Base-by-base conservation (phyloP, 2,888 invertebrate genomes). In the Loripinus fragilis region DNA sequence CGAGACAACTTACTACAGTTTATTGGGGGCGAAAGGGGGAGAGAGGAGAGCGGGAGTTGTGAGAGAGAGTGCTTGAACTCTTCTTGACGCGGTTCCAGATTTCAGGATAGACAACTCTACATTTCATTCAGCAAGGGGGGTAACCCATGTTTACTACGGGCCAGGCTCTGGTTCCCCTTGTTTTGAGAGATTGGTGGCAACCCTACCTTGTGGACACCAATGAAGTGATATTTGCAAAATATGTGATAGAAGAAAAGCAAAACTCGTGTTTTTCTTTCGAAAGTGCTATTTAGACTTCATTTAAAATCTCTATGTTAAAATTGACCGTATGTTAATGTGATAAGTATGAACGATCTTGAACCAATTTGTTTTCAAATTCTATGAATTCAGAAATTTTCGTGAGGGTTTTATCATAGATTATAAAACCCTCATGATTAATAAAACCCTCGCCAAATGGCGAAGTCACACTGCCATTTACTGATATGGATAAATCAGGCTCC, bases 51-150 rank as follows among this genome's bases (percentile, higher is more conserved):
- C 23, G 52, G 25, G 52, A 25, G 52, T 25, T 8, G 23, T 23
- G 52, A 25, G 52, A 52, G 52, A n/a, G 52, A 52, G 52, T 52
- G 52, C 12, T n/a, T 7, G 15, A 52, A 52, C 52, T 52, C 52
- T 52, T 52, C 52, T 52, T 52, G 20, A 52, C 23, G 25, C 23
- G 3, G 52, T 20, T 48, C n/a, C 48, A 48, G 48, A 5, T 48
- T 52, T 52, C 52, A 52, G 52, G 23, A 23, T 15, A 17, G 23
- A 52, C 52, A 52, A 52, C 52, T 52, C 52, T 52, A 25, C 52
- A 52, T n/a, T n/a, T n/a, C n/a, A 10, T 52, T 52, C 52, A 52
- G 52, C 52, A 52, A 52, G 52, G 52, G 52, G 25, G 52, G 52
- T 8, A 52, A 52, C 25, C 52, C 23, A 52, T 52, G 52, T 25